Base-by-base conservation (phyloP, 2,888 invertebrate genomes). In the Eupsilia transversa region DNA sequence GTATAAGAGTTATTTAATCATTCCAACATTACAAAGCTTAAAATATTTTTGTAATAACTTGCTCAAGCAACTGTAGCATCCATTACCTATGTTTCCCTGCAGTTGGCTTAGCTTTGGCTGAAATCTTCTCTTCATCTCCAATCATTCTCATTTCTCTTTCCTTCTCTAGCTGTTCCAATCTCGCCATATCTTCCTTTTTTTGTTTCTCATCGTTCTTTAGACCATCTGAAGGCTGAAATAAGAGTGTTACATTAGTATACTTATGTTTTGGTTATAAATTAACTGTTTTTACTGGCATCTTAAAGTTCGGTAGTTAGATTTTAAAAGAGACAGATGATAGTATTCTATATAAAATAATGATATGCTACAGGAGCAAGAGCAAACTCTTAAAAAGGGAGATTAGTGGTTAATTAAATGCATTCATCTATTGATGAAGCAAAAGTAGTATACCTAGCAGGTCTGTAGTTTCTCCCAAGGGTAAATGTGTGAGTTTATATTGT, bases 161-260 rank as follows among this genome's bases (percentile, higher is more conserved):
- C 79, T 96, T 97, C 95, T 99, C 99, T 60, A 99, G 94, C 87
- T 97, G 97, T 85, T 98, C 98, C 23, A 99, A 93, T 81, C 97
- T 97, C 80, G 98, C 97, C 86, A 97, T 98, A 90, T 99, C 98
- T 91, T 98, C 98, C 85, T 97, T 97, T 0, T 98, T 98, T 64
- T 98, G 94, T 93, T 99, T 98, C 84, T 98, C 98, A 85, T 98
- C 98, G 20, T 97, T 98, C 92, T 98, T 98, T 30, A 99, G 92
- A 85, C 98, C 97, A 90, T 99, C 98, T 33, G 98, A 97, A 20
- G 98, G 98, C 97, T 97, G 93, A 69, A 86, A 90, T 49, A 54
- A 41, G 35, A 27, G 17, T 0, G 3, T 12, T 27, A 59, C 1
- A 9, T 30, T 30, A 17, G 0, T 56, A 14, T 9, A 52, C 6